Conservation (phyloP, 2,888 invertebrate genomes). For the Limnephilus auricula region DNA sequence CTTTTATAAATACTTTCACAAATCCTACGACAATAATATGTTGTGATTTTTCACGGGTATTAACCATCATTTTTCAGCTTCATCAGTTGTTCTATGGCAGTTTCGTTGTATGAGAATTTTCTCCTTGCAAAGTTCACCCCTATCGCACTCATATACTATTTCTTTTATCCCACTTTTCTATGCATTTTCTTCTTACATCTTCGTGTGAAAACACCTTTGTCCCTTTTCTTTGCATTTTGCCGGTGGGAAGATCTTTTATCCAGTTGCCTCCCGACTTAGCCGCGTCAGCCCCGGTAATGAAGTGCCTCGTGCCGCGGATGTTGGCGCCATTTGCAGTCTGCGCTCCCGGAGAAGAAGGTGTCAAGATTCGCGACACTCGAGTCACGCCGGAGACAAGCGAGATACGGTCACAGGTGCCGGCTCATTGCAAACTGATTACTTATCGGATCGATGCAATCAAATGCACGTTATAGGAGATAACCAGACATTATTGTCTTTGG, state of each 20-base stretch:
- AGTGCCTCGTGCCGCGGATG: conserved; percentile 10
- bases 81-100: background rate
- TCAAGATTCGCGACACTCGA: background rate
- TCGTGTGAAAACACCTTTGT: background rate
- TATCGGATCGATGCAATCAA: background rate
- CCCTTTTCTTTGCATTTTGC: background rate
- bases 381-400: background rate
- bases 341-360: background rate
- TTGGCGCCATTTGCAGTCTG: conserved; percentile 25
- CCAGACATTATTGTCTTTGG: background rate
- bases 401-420: background rate
- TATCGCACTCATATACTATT: background rate
- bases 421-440: background rate
- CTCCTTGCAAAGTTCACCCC: background rate
- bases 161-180: background rate
- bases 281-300: background rate
- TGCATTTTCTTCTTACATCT: background rate
- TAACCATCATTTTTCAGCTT: background rate
- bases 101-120: background rate
- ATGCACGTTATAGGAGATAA: background rate
- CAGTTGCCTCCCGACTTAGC: conserved; percentile 8
- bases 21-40: too few species aligned
- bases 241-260: background rate
- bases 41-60: background rate
- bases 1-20: too few species aligned